phyloP scores from a whole-genome alignment of 2,797 vertebrate genomes.

The Cynodonichthys magdalenae region DNA sequence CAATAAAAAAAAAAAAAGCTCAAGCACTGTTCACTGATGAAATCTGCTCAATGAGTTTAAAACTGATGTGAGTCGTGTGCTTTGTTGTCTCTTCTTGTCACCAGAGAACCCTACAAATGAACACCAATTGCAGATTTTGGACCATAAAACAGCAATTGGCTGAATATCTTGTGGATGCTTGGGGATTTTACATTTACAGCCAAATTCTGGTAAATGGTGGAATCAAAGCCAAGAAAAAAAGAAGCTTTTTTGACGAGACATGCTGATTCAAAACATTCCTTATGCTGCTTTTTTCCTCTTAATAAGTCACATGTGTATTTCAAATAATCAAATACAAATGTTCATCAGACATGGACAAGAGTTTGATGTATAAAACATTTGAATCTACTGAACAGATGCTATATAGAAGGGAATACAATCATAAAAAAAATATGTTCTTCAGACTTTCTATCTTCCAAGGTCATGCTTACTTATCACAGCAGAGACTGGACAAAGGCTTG shows the following conservation, averaged over 20 bases:
- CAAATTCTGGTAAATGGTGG: not conserved
- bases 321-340: constrained; percentile 60
- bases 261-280: not conserved
- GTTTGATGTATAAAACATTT: constrained; percentile 30
- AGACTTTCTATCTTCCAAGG: constrained; percentile 79
- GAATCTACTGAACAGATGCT: constrained; percentile 43
- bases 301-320: constrained; percentile 55
- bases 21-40: not conserved
- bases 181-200: not conserved
- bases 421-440: constrained; percentile 71
- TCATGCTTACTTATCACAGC: constrained; percentile 80
- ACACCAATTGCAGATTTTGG: not conserved
- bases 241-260: not conserved
- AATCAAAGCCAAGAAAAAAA: not conserved
- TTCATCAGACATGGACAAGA: constrained; percentile 50
- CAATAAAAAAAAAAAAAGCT: no score
- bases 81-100: not conserved
- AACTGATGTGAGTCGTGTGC: not conserved
- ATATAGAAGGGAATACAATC: constrained; percentile 54
- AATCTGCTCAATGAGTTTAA: not conserved
- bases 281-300: not conserved
- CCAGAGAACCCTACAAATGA: not conserved
- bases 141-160: not conserved
- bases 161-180: not conserved
- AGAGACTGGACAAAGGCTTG: constrained; percentile 71